Evolutionary conservation across 2,888 invertebrate species (phyloP), one percentile per base, ranked within the genome.

Genomic region (Trachelus iudaicus): DNA sequence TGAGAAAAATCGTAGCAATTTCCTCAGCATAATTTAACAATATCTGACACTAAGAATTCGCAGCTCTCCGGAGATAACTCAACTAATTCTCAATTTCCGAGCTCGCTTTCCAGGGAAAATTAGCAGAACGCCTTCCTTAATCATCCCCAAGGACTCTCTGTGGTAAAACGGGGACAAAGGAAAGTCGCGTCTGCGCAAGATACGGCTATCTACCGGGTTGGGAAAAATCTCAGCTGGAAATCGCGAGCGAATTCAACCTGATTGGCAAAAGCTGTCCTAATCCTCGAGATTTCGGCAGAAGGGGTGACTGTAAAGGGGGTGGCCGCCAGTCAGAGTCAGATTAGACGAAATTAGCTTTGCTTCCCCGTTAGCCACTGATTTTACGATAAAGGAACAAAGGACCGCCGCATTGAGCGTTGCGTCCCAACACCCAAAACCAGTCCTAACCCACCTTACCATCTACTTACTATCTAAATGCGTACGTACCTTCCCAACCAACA

Each of bases 321-420:
- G 40, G 40, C 6, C 15, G 40, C 40, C 6, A 56, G 23, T 56
- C 40, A 23, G 9, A 30, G 34, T 75, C 69, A 77, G 75, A 75
- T 78, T 78, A 75, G 75, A 69, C 73, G 78, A 76, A 78, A 78
- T 78, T 78, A 76, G 75, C 78, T 78, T 78, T 73, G 76, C 73
- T 71, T 75, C 75, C 75, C 40, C 75, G 73, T 76, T 76, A 76
- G 76, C 75, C 75, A 73, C 76, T 76, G 78, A 75, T 78, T 76
- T 73, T 73, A 76, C 78, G 78, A 78, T 78, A 76, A 78, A 76
- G 78, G 78, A 68, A 78, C 76, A 78, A 78, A 76, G 77, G 69
- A 75, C 77, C 73, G 71, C 35, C 69, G 35, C 34, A 69, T 23
- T 35, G 35, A 34, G 69, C 23, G 35, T 56, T 34, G n/a, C 68